Percentiles rank a stretch among this genome's conserved stretches.
Conservation (phyloP, 2,113 vertebrate species). For the Erythrolamprus reginae region DNA sequence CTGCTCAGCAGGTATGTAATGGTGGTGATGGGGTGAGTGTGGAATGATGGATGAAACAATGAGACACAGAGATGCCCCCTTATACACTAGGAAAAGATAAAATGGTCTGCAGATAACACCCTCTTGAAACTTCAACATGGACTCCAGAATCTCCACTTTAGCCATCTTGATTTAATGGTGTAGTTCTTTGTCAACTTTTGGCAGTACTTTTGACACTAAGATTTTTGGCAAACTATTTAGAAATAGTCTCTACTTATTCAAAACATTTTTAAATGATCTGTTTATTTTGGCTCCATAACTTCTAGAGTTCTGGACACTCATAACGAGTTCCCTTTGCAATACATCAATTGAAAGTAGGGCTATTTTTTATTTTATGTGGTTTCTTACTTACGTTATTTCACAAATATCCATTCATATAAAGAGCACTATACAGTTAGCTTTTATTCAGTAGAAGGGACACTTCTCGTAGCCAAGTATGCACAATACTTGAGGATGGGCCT, state of each 20-base stretch:
- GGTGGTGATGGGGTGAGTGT: not conserved
- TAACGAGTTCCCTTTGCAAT: not conserved
- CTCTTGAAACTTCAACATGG: not conserved
- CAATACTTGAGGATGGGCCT: not conserved
- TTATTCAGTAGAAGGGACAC: not conserved
- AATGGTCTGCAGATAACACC: not conserved
- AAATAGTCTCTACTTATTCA: not conserved
- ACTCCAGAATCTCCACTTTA: not conserved
- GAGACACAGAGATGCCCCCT: not conserved
- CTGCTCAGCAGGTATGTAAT: not conserved
- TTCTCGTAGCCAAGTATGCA: not conserved
- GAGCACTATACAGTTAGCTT: not conserved
- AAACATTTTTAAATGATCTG: not conserved
- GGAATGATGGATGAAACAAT: not conserved
- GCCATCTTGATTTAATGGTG: not conserved
- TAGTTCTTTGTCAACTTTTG: not conserved
- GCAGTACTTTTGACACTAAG: not conserved
- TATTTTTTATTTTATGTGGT: not conserved
- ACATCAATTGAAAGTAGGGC: not conserved
- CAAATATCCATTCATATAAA: not conserved
- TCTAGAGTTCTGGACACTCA: not conserved
- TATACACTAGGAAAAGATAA: not conserved
- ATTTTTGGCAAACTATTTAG: not conserved
- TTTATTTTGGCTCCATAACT: not conserved
- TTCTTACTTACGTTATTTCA: not conserved